Base-by-base conservation (phyloP, 2,113 vertebrate species). In the Anser cygnoides region DNA sequence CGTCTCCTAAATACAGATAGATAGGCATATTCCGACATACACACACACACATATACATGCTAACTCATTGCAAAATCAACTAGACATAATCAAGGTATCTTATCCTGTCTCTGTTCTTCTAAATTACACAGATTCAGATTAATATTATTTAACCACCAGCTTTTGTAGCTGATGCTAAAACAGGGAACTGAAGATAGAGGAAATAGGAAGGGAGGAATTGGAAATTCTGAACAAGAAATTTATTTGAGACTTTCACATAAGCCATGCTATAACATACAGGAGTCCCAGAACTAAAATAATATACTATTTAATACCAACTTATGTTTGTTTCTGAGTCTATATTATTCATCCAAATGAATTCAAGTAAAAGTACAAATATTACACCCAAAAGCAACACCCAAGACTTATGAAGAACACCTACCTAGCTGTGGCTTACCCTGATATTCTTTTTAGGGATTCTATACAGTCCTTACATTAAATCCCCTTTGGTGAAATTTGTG, bases 41-140 rank as follows among this genome's bases (percentile, higher is more conserved):
- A 11, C 1, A 4, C 2, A 10, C 8, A 21, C 7, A 3, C 21
- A 35, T 9, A 29, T 3, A 14, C 4, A 11, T 0, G 4, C 28
- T 8, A 57, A 78, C 6, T 55, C 1, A 26, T 31, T 54, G 46
- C 67, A 39, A 81, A 89, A 87, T 6, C 84, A 8, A 17, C 46
- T 89, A 39, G n/a, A n/a, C 16, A 58, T 23, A 67, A 13, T 29
- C 23, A 54, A 72, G 46, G 12, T 73, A 10, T 44, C 58, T 74
- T 76, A 58, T 73, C 16, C 28, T 84, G 35, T 43, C 33, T 79
- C 39, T 59, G 7, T 7, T 73, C 14, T 66, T 84, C 73, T 11
- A 58, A 63, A 50, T 84, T 20, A 54, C 13, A 35, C 13, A 59
- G 22, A 55, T 62, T 77, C 28, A 71, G n/a, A 14, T 55, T 58